Conservation (phyloP, 2,113 vertebrate species). For the Madoqua kirkii region DNA sequence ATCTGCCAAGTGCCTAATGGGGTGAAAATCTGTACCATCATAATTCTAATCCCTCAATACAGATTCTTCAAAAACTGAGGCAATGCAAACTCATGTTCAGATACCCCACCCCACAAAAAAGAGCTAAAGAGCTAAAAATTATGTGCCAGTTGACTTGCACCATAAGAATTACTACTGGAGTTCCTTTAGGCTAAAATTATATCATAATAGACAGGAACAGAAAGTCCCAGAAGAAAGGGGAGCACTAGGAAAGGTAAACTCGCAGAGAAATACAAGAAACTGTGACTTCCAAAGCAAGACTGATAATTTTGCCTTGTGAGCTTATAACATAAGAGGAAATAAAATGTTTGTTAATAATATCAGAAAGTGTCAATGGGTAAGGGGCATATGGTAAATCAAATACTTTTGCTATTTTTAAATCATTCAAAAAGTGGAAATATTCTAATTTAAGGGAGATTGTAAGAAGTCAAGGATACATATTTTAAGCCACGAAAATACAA, state of each 20-base stretch:
- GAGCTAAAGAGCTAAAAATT: not conserved
- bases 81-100: not conserved
- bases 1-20: not conserved
- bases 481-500: not conserved
- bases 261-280: not conserved
- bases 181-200: not conserved
- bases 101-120: rapidly evolving
- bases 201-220: not conserved
- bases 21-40: not conserved
- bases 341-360: not conserved
- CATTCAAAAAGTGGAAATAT: not conserved
- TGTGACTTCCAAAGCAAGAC: not conserved
- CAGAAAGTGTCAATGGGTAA: not conserved
- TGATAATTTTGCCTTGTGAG: not conserved
- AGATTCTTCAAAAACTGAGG: not conserved
- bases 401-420: not conserved
- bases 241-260: not conserved
- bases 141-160: not conserved
- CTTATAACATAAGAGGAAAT: not conserved
- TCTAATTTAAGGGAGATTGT: not conserved
- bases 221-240: not conserved
- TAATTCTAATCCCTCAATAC: not conserved
- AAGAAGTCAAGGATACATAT: not conserved
- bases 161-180: not conserved
- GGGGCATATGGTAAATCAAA: not conserved